Conservation (phyloP, 2,797 vertebrate species). For the Dicrostonyx torquatus region DNA sequence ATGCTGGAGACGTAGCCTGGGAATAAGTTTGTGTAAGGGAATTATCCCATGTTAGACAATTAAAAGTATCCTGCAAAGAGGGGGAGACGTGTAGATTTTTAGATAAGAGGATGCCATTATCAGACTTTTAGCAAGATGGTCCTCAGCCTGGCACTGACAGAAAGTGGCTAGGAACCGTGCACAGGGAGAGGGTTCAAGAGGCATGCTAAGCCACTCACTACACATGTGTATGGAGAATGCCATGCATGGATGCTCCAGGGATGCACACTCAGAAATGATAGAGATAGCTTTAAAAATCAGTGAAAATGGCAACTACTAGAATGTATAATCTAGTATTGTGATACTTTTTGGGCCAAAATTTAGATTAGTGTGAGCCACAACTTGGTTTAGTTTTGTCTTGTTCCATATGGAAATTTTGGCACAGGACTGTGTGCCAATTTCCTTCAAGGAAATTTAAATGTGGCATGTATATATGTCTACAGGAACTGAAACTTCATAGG, state of each 20-base stretch:
- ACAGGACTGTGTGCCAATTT: not conserved
- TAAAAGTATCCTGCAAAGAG: not conserved
- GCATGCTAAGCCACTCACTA: no score
- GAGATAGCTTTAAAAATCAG: not conserved
- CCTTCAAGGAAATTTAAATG: conserved; percentile 38
- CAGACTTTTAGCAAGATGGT: not conserved
- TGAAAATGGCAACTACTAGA: not conserved
- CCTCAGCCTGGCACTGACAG: not conserved
- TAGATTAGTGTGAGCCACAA: conserved; percentile 37
- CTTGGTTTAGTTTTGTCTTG: conserved; percentile 66
- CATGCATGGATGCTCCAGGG: not conserved
- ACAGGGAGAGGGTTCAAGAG: not conserved
- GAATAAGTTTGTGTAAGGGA: not conserved
- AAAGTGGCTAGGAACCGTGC: not conserved
- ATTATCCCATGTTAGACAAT: not conserved
- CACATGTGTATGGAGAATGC: not conserved
- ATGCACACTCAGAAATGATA: not conserved
- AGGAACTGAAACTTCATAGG: conserved; percentile 40
- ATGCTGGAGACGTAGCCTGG: not conserved
- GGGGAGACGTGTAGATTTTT: not conserved
- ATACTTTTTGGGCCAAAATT: conserved; percentile 42
- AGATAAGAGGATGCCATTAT: not conserved
- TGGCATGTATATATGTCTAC: conserved; percentile 61
- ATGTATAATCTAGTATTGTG: not conserved
- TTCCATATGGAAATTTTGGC: conserved; percentile 66